Evolutionary conservation across 2,113 vertebrate genomes (phyloP), one percentile per base, ranked within the genome.

Genomic region (Toxostoma redivivum): DNA sequence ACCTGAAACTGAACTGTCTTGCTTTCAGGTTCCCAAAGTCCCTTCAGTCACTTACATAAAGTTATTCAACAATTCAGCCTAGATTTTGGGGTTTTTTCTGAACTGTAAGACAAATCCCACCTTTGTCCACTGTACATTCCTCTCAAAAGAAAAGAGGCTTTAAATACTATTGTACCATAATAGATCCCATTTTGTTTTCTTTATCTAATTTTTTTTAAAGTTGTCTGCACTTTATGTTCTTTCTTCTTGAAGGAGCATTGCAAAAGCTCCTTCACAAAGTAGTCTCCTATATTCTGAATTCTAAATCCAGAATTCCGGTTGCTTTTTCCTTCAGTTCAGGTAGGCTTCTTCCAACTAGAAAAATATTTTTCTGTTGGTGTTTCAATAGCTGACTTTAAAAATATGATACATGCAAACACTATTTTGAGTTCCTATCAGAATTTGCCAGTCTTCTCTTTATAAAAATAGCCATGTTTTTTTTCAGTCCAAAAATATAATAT

Each of bases 341-440:
- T 96, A 95, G 45, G 42, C 69, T 60, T 31, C 47, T 90, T 95
- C 88, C 65, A 93, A 62, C 24, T 88, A 71, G 44, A 72, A 87
- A 94, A 88, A 71, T 81, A 80, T 64, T 94, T 85, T 86, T 72
- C 31, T 78, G 12, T 88, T 0, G 1, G 11, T 54, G 9, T 86
- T 93, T 94, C 62, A 88, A 11, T 67, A 93, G 69, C 25, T 93
- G 66, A 44, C 64, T 84, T 96, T 45, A 62, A 80, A 94, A 94
- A 66, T 44, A 37, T 45, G 67, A 30, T 80, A 47, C 35, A 31
- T 78, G 56, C n/a, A 48, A 88, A 71, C 28, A 20, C 8, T 77
- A 23, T 83, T 77, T 86, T 48, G 57, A 84, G 44, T 86, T 62
- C 25, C 61, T 86, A 80, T 92, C 71, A 88, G 82, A 93, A 95